Evolutionary conservation across 1,140 invertebrate species (phyloP).

Genomic region (Diploscapter pachys): DNA sequence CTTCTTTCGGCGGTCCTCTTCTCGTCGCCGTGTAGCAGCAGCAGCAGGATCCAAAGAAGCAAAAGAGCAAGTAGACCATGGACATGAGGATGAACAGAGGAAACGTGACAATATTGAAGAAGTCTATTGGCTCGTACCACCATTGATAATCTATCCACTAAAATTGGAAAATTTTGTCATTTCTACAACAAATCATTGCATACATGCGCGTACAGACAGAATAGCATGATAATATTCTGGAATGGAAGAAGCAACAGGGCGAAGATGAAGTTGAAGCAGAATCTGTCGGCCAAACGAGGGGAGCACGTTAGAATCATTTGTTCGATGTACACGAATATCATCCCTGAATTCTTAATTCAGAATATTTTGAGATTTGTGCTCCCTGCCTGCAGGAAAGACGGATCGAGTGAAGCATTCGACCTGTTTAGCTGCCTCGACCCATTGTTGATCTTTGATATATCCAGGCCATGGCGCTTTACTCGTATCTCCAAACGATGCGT

Average conservation of each 20-base stretch:
- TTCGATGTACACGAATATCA: conserved; percentile 29
- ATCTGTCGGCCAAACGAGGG: conserved; percentile 13
- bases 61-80: conserved; percentile 29
- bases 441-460: conserved; percentile 23
- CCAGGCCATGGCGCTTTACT: conserved; percentile 22
- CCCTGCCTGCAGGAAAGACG: conserved; percentile 25
- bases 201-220: conserved; percentile 19
- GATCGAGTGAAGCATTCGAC: conserved; percentile 30
- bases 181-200: background rate
- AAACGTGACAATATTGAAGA: conserved; percentile 28
- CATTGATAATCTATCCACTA: conserved; percentile 24
- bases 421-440: conserved; percentile 15
- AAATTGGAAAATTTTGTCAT: background rate
- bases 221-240: conserved; percentile 25
- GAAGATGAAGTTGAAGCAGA: conserved; percentile 24
- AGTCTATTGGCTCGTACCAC: conserved; percentile 32
- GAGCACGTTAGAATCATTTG: conserved; percentile 17
- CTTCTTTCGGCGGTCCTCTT: conserved; percentile 7
- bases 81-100: conserved; percentile 19
- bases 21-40: conserved; percentile 11
- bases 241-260: conserved; percentile 11
- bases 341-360: background rate
- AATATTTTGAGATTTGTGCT: background rate
- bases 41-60: conserved; percentile 25
- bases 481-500: conserved; percentile 6